Conservation (phyloP, 2,888 invertebrate genomes). For the Archips crataeganus region DNA sequence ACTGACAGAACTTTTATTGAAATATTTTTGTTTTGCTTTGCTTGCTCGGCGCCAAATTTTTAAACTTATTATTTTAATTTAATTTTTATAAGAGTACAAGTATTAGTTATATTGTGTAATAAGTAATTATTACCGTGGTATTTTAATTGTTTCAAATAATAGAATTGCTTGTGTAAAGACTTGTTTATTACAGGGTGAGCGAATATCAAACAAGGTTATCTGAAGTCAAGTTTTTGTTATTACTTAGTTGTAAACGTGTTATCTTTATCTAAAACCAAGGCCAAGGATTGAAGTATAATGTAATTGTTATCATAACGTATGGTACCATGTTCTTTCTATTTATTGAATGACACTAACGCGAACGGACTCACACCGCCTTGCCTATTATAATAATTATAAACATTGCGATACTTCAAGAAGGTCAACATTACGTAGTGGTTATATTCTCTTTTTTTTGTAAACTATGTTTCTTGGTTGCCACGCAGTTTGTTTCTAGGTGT, state of each 20-base stretch:
- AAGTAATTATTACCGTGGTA: background rate
- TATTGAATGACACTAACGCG: background rate
- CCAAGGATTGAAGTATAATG: conserved; percentile 8
- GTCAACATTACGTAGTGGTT: background rate
- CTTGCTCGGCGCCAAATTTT: conserved; percentile 21
- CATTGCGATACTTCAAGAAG: background rate
- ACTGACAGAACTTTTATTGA: no score
- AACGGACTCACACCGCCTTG: background rate
- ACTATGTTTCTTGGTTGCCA: no score
- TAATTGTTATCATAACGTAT: conserved; percentile 20
- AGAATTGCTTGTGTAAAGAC: background rate
- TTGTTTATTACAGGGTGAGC: background rate
- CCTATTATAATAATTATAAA: background rate
- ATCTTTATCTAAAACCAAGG: conserved; percentile 36
- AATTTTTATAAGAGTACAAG: background rate
- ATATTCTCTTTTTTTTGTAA: no score
- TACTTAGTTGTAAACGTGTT: conserved; percentile 21
- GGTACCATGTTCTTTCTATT: background rate
- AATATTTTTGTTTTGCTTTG: background rate
- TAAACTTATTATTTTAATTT: background rate
- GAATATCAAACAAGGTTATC: conserved; percentile 14
- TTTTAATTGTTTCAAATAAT: background rate
- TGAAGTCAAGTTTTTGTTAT: conserved; percentile 17
- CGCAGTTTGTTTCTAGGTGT: background rate
- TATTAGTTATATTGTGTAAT: no score